Evolutionary conservation across 2,797 vertebrate genomes (phyloP), one percentile per base, ranked within the genome.

Genomic region (Myotis pilosus): DNA sequence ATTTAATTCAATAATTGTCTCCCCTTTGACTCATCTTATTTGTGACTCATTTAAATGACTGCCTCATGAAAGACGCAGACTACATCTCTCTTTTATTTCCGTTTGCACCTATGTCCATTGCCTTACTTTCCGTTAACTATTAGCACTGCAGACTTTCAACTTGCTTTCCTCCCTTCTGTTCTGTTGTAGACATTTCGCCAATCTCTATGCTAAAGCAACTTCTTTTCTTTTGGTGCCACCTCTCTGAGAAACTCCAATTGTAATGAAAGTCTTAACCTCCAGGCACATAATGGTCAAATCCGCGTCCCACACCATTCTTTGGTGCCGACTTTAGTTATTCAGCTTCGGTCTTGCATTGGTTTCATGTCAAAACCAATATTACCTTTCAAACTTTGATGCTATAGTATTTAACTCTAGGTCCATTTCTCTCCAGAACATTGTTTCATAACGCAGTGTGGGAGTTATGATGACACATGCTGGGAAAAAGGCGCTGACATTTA

Each of bases 361-460:
- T 95, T 94, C 74, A 57, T 81, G 94, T 97, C 95, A 96, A 96
- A 97, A 91, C 90, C 80, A 97, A 79, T 95, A 93, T 64, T 96
- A 81, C 60, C 71, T 95, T 92, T 91, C 87, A 28, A 69, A 47
- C n/a, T 41, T 41, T 95, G 23, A 49, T 84, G 78, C 8, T 69
- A 41, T 72, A n/a, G 28, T 95, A 69, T 91, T 7, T 33, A 85
- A 62, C 38, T 47, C n/a, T 49, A 75, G 53, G 51, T 93, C 47
- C 5, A 38, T 92, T 96, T 86, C 91, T 72, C 76, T 72, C 25
- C 23, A 92, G 84, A 96, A 55, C 25, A 86, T 49, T 87, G 87
- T 47, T 94, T 97, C 22, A 66, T 68, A 69, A 90, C 47, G 28
- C 49, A 90, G 53, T 82, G 49, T 53, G 11, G 94, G 44, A 81